Base-by-base conservation (phyloP, 2,113 vertebrate genomes). In the Pseudolaguvia tuberculata region DNA sequence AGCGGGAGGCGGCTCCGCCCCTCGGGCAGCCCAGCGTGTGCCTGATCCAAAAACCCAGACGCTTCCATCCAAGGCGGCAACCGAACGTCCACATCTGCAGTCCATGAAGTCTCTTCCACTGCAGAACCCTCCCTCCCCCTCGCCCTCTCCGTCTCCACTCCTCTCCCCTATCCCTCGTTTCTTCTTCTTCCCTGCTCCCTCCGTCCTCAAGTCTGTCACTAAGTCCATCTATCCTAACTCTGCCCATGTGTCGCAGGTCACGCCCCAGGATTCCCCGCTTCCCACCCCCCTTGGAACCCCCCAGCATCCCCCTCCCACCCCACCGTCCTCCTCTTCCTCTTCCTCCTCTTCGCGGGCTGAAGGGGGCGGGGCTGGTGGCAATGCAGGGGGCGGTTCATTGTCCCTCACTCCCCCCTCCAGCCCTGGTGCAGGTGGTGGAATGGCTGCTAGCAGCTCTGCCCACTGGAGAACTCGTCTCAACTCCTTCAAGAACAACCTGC, bases 401-500 rank as follows among this genome's bases (percentile, higher is more conserved):
- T 88, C 89, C 3, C 85, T 92, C 31, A 95, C 94, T 0, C 94
- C 94, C 0, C 94, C 94, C 61, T 93, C 94, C 79, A 95, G 94
- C 83, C 93, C 94, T 0, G 93, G 93, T 2, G 88, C 87, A 31
- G 88, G 89, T 3, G 86, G 89, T 5, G 91, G 93, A 47, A 81
- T 94, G 78, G 93, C 93, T 5, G 84, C 85, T 79, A 91, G 90
- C 0, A 88, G 89, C 86, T 92, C 91, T 11, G 88, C 85, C 79
- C 91, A 92, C 83, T 96, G 94, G 94, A 91, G 93, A 80, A 94
- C 91, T 20, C 92, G 94, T 25, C 93, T 95, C 81, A 96, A 94
- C 86, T 96, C 94, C 2, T 93, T 95, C 86, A 95, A 95, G 80
- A 96, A 95, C 88, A 96, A 94, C 83, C 92, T 96, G 78, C 90